Evolutionary conservation across 2,113 vertebrate species (phyloP).

Genomic region (Rhombomys opimus): DNA sequence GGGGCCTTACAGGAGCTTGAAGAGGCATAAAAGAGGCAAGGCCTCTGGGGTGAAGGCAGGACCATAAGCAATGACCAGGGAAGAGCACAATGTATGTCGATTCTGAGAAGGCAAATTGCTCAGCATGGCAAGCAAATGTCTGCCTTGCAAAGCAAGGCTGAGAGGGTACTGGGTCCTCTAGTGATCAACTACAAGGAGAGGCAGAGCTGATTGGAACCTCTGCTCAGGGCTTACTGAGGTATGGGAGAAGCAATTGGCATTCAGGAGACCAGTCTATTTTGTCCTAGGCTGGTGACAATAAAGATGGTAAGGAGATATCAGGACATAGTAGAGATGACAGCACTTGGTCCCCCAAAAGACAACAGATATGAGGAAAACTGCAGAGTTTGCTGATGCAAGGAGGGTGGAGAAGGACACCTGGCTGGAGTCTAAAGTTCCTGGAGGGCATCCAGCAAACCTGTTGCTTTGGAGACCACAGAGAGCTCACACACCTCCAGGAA

Average conservation of each 20-base stretch:
- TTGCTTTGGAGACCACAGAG: background rate
- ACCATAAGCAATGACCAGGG: background rate
- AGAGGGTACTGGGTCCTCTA: background rate
- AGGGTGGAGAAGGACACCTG: background rate
- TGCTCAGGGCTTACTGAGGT: background rate
- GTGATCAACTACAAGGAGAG: background rate
- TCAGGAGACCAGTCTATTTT: background rate
- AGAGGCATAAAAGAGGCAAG: background rate
- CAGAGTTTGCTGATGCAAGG: background rate
- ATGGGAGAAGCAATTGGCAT: background rate
- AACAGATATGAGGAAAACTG: background rate
- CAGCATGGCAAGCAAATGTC: background rate
- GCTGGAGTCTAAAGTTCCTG: background rate
- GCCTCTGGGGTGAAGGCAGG: background rate
- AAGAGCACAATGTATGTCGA: background rate
- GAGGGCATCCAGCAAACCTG: background rate
- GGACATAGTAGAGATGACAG: background rate
- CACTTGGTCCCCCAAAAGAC: background rate
- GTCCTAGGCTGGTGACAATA: background rate
- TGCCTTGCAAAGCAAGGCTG: background rate
- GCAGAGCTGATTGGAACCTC: background rate
- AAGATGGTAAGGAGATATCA: background rate
- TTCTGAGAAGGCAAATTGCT: background rate
- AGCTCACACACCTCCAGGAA: background rate
- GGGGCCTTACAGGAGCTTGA: background rate